These are phyloP conservation scores for Dasypogon diadema DNA, from an alignment of 2,888 invertebrate genomes.

Conservation along the genomic window DNA sequence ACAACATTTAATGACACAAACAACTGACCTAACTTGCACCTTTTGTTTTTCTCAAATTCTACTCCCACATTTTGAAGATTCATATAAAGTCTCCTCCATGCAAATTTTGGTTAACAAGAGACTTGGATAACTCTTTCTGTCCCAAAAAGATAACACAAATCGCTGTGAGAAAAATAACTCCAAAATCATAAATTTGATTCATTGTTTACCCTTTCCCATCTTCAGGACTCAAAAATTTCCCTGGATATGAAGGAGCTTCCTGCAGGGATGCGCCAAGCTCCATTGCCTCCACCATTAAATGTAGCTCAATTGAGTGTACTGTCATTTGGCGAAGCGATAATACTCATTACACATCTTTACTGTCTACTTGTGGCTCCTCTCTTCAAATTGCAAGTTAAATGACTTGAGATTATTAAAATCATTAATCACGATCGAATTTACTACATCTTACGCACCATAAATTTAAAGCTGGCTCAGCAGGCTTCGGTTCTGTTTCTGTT, in stretches of 20 bases:
- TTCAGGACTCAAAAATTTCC: not conserved
- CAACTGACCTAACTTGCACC: too few species aligned
- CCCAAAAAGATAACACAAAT: not conserved
- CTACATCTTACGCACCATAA: not conserved
- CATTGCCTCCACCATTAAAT: slow-evolving; percentile 13
- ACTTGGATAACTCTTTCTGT: too few species aligned
- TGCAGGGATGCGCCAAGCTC: too few species aligned
- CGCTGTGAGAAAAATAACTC: not conserved
- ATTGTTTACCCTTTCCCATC: not conserved
- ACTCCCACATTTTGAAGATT: too few species aligned
- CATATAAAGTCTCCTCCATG: too few species aligned
- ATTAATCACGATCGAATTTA: slow-evolving; percentile 9
- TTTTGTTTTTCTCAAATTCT: too few species aligned
- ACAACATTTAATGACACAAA: too few species aligned
- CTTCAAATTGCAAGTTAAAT: slow-evolving; percentile 3
- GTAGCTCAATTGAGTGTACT: slow-evolving; percentile 14
- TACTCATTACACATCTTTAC: slow-evolving; percentile 27
- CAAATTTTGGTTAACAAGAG: too few species aligned
- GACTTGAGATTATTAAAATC: slow-evolving; percentile 6
- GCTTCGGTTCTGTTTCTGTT: too few species aligned
- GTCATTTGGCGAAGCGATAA: not conserved
- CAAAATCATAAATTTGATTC: slow-evolving; percentile 14
- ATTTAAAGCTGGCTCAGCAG: not conserved
- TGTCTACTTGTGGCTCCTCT: slow-evolving; percentile 5
- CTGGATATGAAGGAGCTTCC: not conserved